A percentile compares a stretch with the other conserved stretches of the same genome.
Conservation (phyloP, 2,888 invertebrate species). For the Exocentrus adspersus region DNA sequence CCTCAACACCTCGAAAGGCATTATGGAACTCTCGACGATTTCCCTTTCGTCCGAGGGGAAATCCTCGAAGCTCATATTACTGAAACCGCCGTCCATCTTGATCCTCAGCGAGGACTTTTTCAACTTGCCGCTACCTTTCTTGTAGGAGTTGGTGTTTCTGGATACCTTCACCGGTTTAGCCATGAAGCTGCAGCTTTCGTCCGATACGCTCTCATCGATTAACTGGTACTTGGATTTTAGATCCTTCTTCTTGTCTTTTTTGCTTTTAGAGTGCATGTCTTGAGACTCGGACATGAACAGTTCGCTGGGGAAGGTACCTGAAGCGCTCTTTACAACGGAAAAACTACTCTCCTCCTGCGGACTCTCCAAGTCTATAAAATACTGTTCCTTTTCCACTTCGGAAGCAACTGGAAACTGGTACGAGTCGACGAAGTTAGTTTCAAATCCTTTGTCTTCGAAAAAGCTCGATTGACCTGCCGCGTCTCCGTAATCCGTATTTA, state of each 20-base stretch:
- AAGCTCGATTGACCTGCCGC: slow-evolving; percentile 37
- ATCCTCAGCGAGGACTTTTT: slow-evolving; percentile 52
- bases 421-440: slow-evolving; percentile 52
- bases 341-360: slow-evolving; percentile 20
- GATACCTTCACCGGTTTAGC: slow-evolving; percentile 54
- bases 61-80: slow-evolving; percentile 81
- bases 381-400: slow-evolving; percentile 30
- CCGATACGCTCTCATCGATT: slow-evolving; percentile 64
- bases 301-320: slow-evolving; percentile 5
- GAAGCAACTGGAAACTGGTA: slow-evolving; percentile 36
- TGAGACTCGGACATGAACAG: slow-evolving; percentile 21
- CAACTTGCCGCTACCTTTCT: slow-evolving; percentile 53
- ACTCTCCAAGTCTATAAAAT: slow-evolving; percentile 30
- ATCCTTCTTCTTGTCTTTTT: slow-evolving; percentile 60
- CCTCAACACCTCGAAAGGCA: slow-evolving; percentile 74
- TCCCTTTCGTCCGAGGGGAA: slow-evolving; percentile 74
- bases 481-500: slow-evolving; percentile 55
- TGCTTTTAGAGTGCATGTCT: slow-evolving; percentile 36
- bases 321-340: background rate
- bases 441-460: slow-evolving; percentile 49
- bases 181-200: slow-evolving; percentile 52
- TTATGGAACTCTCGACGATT: slow-evolving; percentile 60
- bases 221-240: slow-evolving; percentile 66
- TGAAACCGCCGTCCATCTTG: slow-evolving; percentile 69
- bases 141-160: slow-evolving; percentile 48